phyloP scores from a whole-genome alignment of 2,113 vertebrate species.

The Datnioides undecimradiatus region DNA sequence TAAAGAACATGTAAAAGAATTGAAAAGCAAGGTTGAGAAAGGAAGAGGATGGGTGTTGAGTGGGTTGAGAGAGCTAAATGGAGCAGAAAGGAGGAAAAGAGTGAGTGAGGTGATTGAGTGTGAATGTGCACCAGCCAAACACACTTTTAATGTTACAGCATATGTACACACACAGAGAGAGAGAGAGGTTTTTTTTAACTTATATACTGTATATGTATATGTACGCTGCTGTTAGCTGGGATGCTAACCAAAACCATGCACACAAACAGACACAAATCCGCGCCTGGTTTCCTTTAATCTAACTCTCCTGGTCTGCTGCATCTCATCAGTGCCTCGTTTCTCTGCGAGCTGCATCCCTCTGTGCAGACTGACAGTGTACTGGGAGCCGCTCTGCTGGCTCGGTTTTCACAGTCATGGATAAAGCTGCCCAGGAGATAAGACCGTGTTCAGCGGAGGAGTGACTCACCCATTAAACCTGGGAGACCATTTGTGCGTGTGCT shows the following conservation, averaged over 20 bases:
- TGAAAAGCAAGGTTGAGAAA: constrained; percentile 28
- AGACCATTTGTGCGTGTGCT: constrained; percentile 27
- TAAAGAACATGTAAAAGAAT: constrained; percentile 36
- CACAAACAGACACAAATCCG: constrained; percentile 37
- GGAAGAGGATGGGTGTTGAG: constrained; percentile 37
- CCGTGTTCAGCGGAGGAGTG: constrained; percentile 73
- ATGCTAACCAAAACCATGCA: constrained; percentile 34
- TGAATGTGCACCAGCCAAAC: constrained; percentile 30
- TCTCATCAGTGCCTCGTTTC: constrained; percentile 54
- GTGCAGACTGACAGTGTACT: constrained; percentile 38
- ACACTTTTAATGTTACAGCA: too few species aligned
- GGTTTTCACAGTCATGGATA: constrained; percentile 56
- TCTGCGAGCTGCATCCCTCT: constrained; percentile 1
- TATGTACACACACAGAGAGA: neutral
- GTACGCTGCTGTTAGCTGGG: constrained; percentile 12
- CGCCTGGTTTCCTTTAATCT: constrained; percentile 57
- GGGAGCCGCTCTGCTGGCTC: constrained; percentile 42
- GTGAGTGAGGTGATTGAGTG: constrained; percentile 33
- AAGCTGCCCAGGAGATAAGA: constrained; percentile 79
- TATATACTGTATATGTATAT: neutral
- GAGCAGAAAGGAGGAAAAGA: constrained; percentile 42
- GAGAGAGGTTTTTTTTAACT: too few species aligned
- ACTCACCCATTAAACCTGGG: constrained; percentile 78
- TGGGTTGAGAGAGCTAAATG: constrained; percentile 43
- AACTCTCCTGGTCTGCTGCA: constrained; percentile 45